These are phyloP conservation scores for Pangasius krempfi DNA, from an alignment of 2,797 vertebrate species.

Conservation along the genomic window DNA sequence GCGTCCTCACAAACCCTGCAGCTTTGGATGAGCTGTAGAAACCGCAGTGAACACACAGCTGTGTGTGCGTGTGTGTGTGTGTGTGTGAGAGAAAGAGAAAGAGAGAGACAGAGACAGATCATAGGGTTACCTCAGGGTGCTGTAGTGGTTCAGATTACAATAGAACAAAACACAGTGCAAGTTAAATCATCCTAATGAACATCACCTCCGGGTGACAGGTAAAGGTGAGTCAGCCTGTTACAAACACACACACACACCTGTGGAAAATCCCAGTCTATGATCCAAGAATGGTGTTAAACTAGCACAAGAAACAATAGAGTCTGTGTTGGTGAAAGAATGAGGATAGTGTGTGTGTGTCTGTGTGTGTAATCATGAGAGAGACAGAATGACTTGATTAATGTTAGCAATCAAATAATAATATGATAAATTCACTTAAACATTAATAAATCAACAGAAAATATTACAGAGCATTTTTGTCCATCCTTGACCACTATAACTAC, in stretches of 20 bases:
- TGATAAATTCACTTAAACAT: neutral
- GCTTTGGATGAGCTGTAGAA: neutral
- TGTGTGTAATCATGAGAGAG: neutral
- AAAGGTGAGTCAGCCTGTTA: neutral
- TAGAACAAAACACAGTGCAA: constrained; percentile 36
- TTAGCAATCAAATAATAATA: neutral
- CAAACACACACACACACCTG: constrained; percentile 16
- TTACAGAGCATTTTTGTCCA: neutral
- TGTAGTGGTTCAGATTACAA: constrained; percentile 41
- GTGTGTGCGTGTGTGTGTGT: constrained; percentile 22
- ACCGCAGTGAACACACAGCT: neutral
- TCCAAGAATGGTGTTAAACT: constrained; percentile 7
- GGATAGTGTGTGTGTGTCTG: neutral
- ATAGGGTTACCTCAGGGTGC: neutral
- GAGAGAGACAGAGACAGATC: neutral
- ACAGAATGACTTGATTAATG: neutral
- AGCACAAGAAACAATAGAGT: constrained; percentile 4
- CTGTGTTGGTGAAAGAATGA: neutral
- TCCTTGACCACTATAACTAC: neutral
- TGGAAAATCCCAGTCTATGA: constrained; percentile 15
- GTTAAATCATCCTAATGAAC: constrained; percentile 30
- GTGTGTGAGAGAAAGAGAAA: neutral
- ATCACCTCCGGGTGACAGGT: constrained; percentile 6
- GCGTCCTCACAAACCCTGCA: neutral
- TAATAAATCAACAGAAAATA: neutral